These are phyloP conservation scores for Sinhomidia bicolor DNA, from an alignment of 2,888 invertebrate genomes.

Conservation along the genomic window DNA sequence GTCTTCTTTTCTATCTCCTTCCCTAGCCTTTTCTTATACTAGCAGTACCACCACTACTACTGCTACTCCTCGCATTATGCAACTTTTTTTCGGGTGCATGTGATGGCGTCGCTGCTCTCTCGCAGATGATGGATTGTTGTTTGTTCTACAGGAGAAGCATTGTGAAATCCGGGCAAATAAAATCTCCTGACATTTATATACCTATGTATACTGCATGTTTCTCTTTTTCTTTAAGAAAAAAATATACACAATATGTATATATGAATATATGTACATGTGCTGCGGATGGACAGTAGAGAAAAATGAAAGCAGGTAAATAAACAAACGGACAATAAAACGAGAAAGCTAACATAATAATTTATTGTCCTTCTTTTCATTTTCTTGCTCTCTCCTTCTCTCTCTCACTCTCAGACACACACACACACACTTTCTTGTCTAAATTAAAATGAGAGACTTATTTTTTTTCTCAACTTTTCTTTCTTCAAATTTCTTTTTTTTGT, in stretches of 20 bases:
- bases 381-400: too few relatives aligned
- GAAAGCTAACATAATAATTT: conserved; percentile 7
- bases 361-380: conserved; percentile 2
- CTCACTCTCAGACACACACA: too few relatives aligned
- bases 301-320: too few relatives aligned
- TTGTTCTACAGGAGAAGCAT: background rate
- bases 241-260: too few relatives aligned
- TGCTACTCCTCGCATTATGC: background rate
- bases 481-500: background rate
- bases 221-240: too few relatives aligned
- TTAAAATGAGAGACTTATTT: background rate
- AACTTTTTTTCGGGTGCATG: background rate
- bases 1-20: background rate
- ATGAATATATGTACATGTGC: too few relatives aligned
- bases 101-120: background rate
- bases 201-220: too few relatives aligned
- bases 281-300: too few relatives aligned
- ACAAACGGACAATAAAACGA: background rate
- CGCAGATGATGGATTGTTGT: conserved; percentile 20
- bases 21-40: background rate
- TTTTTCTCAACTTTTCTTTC: background rate
- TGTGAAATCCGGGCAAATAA: background rate
- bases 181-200: background rate
- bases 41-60: too few relatives aligned
- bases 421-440: background rate